Evolutionary conservation across 2,888 invertebrate species (phyloP).

Genomic region (Crematogaster levior): DNA sequence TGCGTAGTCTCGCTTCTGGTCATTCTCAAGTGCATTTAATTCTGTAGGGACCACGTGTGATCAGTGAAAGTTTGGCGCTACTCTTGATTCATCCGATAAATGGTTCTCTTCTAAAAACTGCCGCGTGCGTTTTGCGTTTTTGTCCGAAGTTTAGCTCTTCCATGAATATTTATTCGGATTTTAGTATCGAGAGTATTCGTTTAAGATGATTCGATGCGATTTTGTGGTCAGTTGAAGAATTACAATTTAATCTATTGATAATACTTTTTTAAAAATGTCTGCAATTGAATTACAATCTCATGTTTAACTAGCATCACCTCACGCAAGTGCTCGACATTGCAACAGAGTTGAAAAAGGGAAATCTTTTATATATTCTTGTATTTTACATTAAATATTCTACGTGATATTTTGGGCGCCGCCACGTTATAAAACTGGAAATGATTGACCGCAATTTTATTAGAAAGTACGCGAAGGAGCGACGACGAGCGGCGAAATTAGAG

Average conservation of each 20-base stretch:
- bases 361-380: no score
- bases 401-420: no score
- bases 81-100: constrained; percentile 18
- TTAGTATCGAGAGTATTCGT: not conserved
- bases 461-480: constrained; percentile 31
- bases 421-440: constrained; percentile 38
- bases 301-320: no score
- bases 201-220: not conserved
- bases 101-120: constrained; percentile 9
- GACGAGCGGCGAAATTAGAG: constrained; percentile 45
- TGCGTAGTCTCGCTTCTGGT: not conserved
- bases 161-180: not conserved
- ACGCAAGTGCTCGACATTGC: not conserved
- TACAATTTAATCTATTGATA: not conserved
- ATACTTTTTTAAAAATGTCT: not conserved
- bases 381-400: no score
- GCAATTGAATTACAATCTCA: not conserved
- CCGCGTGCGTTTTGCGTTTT: not conserved
- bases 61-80: constrained; percentile 36
- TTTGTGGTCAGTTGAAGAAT: not conserved
- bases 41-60: constrained; percentile 36
- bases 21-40: constrained; percentile 31
- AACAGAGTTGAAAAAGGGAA: not conserved
- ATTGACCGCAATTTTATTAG: constrained; percentile 48
- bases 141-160: not conserved